These are phyloP conservation scores for Mastomys natalensis DNA, from an alignment of 2,113 vertebrate species.

Conservation along the genomic window DNA sequence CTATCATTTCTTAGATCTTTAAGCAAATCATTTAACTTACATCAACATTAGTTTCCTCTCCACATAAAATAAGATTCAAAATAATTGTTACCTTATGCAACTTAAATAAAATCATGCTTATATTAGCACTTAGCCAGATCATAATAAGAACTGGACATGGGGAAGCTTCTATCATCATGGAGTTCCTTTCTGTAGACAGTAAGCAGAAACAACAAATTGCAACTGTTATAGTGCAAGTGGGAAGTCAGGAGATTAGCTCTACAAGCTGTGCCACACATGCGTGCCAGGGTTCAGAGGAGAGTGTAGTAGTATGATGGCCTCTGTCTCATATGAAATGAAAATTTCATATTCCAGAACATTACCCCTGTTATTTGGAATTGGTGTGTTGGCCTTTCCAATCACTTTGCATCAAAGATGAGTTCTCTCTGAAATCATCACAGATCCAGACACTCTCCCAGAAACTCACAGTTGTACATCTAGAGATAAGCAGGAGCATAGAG, in stretches of 20 bases:
- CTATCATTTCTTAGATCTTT: neutral
- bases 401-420: neutral
- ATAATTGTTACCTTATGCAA: neutral
- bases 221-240: neutral
- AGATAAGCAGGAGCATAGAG: neutral
- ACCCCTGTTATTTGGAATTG: neutral
- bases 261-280: neutral
- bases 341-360: neutral
- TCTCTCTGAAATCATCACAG: neutral
- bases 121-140: neutral
- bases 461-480: neutral
- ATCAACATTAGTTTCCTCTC: neutral
- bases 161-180: neutral
- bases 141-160: neutral
- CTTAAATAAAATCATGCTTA: neutral
- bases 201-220: neutral
- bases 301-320: neutral
- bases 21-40: neutral
- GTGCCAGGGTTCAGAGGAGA: fast-evolving
- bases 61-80: neutral
- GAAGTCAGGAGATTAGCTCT: neutral
- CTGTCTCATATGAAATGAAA: too few relatives aligned
- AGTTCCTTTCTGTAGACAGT: neutral
- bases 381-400: neutral
- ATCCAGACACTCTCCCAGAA: neutral